phyloP scores from a whole-genome alignment of 2,113 vertebrate genomes.

The Bufo bufo region DNA sequence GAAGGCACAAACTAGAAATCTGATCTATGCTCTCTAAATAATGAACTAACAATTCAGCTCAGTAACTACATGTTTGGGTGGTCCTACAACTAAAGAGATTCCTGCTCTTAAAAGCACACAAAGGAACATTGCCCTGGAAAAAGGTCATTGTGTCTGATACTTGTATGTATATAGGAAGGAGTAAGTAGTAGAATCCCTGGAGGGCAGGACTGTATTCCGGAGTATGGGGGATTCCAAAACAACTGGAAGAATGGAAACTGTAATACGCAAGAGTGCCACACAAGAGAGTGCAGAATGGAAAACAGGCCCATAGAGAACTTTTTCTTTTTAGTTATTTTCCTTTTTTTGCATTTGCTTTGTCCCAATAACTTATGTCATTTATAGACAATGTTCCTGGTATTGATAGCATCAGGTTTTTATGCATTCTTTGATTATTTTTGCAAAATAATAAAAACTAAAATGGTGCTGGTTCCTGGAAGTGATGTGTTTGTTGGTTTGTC shows the following conservation, averaged over 20 bases:
- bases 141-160: conserved; percentile 4
- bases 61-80: conserved; percentile 28
- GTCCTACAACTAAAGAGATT: background rate
- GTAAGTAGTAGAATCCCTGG: background rate
- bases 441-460: too few relatives aligned
- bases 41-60: background rate
- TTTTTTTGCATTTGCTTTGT: too few relatives aligned
- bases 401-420: too few relatives aligned
- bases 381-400: too few relatives aligned
- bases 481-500: too few relatives aligned
- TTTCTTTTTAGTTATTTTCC: too few relatives aligned
- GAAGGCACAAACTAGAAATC: background rate
- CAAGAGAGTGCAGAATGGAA: background rate
- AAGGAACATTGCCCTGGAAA: background rate
- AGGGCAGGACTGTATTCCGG: background rate
- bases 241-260: background rate
- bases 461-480: too few relatives aligned
- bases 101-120: background rate
- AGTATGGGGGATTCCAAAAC: background rate
- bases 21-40: conserved; percentile 23
- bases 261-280: background rate
- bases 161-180: background rate
- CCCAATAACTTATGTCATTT: too few relatives aligned
- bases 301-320: too few relatives aligned
- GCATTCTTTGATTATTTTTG: too few relatives aligned